Evolutionary conservation across 2,888 invertebrate species (phyloP).

Genomic region (Gortyna flavago): DNA sequence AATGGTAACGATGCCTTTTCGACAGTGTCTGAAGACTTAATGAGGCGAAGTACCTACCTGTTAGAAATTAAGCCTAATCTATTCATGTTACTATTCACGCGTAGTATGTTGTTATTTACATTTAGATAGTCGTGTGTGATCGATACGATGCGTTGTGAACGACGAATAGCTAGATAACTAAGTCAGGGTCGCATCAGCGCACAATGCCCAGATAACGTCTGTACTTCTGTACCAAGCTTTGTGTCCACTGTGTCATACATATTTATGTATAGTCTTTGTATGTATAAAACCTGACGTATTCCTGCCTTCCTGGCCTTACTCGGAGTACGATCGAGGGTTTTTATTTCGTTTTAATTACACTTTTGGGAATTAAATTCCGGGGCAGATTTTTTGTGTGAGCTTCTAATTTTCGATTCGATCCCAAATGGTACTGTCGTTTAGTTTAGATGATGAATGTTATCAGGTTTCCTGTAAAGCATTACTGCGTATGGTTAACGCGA

Average conservation of each 20-base stretch:
- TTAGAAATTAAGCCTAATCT: conserved; percentile 22
- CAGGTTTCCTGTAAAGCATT: conserved; percentile 23
- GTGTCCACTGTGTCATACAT: conserved; percentile 39
- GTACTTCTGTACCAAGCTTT: conserved; percentile 47
- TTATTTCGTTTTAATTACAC: conserved; percentile 29
- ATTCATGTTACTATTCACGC: conserved; percentile 5
- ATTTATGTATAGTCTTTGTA: conserved; percentile 6
- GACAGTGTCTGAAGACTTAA: not conserved
- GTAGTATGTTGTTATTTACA: conserved; percentile 37
- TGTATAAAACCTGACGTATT: conserved; percentile 26
- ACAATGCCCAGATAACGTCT: conserved; percentile 69
- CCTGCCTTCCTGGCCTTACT: conserved; percentile 22
- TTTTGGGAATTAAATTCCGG: conserved; percentile 43
- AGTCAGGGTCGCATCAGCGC: conserved; percentile 70
- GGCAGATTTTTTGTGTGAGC: conserved; percentile 15
- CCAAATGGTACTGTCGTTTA: conserved; percentile 17
- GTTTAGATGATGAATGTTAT: conserved; percentile 23
- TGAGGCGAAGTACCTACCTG: not conserved
- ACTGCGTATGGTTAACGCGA: not conserved
- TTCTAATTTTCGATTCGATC: conserved; percentile 12
- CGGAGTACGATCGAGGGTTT: conserved; percentile 19
- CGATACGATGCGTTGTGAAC: conserved; percentile 49
- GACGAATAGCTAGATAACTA: conserved; percentile 64
- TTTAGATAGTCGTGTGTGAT: conserved; percentile 49
- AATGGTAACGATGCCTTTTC: conserved; percentile 5